Evolutionary conservation across 2,113 vertebrate genomes (phyloP), one percentile per base, ranked within the genome.

Genomic region (Limanda limanda): DNA sequence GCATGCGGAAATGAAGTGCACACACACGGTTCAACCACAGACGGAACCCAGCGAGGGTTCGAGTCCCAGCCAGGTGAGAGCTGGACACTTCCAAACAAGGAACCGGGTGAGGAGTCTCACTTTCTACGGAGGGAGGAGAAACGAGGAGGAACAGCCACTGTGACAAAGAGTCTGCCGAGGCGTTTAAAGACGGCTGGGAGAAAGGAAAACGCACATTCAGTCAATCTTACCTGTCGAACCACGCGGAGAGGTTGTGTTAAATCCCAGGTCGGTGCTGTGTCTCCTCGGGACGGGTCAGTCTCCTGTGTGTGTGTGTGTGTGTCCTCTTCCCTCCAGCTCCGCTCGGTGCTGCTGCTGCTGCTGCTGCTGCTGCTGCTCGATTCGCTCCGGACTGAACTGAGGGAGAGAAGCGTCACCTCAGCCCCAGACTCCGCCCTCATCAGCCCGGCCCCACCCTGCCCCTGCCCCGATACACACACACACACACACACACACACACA

Each of bases 1-100:
- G 74, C 85, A 92, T 81, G 89, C 88, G 91, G 90, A 92, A 93
- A 92, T 87, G 81, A 79, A 71, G 12, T 25, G 51, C 77, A 23
- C 54, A 71, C 0, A 42, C 20, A 71, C 52, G 25, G n/a, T 62
- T 69, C 57, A 17, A 70, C 61, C 20, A 5, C 47, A 8, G 45
- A 10, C 51, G 0, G 18, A 54, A 21, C 9, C 4, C 2, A n/a
- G 9, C 47, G 48, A 2, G 17, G 47, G 15, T 51, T 51, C 14
- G 1, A 18, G 4, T 51, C 5, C 1, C 62, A 64, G 4, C 3
- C 24, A 76, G 68, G 31, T 65, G 35, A 10, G 40, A 10, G 40
- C 2, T 11, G 0, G 10, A 13, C 40, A 42, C 2, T 42, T 42
- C 13, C 2, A 11, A 3, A 42, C 2, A 42, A 2, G 2, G 12